phyloP scores from a whole-genome alignment of 2,113 vertebrate species.

The Calypte anna region DNA sequence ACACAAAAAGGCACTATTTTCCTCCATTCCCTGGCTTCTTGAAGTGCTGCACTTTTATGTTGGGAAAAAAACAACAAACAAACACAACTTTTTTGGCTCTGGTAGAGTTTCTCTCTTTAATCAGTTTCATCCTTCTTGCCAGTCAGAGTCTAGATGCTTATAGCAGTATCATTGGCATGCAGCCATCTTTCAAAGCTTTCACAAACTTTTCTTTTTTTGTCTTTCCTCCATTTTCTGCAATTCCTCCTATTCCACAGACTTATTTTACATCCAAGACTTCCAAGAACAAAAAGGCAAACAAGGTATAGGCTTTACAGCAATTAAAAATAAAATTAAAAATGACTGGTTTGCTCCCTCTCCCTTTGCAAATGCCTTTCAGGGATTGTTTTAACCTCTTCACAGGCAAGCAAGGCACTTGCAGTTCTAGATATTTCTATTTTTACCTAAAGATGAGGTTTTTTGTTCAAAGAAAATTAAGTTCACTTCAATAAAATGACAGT shows the following conservation, averaged over 20 bases:
- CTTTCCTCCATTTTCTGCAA: not conserved
- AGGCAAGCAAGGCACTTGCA: not conserved
- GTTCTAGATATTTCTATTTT: not conserved
- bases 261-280: not conserved
- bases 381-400: not conserved
- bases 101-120: not conserved
- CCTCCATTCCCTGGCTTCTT: not conserved
- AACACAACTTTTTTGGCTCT: not conserved
- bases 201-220: conserved; percentile 5
- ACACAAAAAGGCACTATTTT: not conserved
- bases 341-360: not conserved
- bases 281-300: not conserved
- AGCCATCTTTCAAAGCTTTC: not conserved
- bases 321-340: not conserved
- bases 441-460: not conserved
- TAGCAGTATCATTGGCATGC: not conserved
- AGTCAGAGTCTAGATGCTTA: not conserved
- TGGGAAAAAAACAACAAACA: not conserved
- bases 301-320: not conserved
- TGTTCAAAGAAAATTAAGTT: not conserved
- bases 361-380: not conserved
- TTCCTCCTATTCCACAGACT: not conserved
- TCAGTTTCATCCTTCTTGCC: not conserved
- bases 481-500: not conserved
- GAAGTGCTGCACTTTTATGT: not conserved